Evolutionary conservation across 1,140 invertebrate genomes (phyloP), one percentile per base, ranked within the genome.

Genomic region (Drosophila micromelanica): DNA sequence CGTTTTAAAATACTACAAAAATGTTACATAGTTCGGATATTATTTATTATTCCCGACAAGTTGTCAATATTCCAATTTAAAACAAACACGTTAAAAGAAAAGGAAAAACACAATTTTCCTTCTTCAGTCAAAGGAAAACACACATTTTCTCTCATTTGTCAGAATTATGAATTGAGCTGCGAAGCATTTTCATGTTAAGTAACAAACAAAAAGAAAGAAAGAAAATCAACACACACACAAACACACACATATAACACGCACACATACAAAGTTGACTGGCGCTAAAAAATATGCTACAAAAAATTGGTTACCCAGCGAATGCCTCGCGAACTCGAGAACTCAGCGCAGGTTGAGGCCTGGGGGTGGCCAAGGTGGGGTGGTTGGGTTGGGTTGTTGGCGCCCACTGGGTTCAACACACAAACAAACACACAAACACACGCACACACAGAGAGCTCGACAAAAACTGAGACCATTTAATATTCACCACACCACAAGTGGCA

Each of bases 241-340:
- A 49, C 12, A 54, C 35, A 63, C 5, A 54, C 27, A 54, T 3
- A 37, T 17, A 4, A 38, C 3, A 35, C 17, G 35, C 5, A 32
- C 5, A 13, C 54, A 40, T 15, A 35, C 8, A 51, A 12, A 43
- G 46, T 49, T 64, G 57, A n/a, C 35, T 54, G 69, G 74, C 82
- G 71, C 82, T 73, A 63, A 74, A 78, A 86, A 87, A 76, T 87
- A 78, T 87, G 78, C 82, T 87, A 87, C 82, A 87, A 77, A 61
- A 86, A 56, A 43, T 55, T 70, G 72, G 65, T 64, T 76, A 38
- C n/a, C 30, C 69, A 45, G 59, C 49, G 15, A 70, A 54, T 48
- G 59, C 49, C 49, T 70, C 27, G 27, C 27, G 27, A 27, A 6
- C 27, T 27, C 57, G 32, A 35, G 20, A 54, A 62, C 69, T 54